Evolutionary conservation across 2,888 invertebrate species (phyloP), one percentile per base, ranked within the genome.

Genomic region (Pachliopta kotzebuea): DNA sequence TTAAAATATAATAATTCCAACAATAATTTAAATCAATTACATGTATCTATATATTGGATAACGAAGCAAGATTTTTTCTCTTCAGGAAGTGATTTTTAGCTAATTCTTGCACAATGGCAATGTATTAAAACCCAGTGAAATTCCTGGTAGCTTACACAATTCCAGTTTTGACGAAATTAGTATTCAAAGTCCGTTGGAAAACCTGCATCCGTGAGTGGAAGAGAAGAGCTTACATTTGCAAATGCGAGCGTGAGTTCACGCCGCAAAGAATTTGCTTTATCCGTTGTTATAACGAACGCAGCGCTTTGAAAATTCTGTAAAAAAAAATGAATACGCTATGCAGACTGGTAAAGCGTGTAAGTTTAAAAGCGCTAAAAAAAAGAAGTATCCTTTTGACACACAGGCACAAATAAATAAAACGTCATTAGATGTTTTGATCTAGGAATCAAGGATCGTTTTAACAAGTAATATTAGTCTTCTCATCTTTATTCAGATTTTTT

Each of bases 111-210:
- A 26, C 50, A 56, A 52, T 52, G n/a, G 52, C 56, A 37, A 62
- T 57, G 57, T 62, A 57, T 52, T 56, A 52, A 57, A 42, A 62
- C 49, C 58, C 45, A 23, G 59, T 59, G 59, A 50, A 20, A 45
- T 37, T 54, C 55, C n/a, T 58, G 54, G 45, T 45, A 63, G 63
- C 45, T 63, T 63, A 63, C 58, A 55, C 58, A 63, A 63, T 63
- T 59, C 59, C 65, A 80, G 78, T 83, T 83, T 81, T 80, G 78
- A 76, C 73, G 78, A 76, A 81, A 84, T 85, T 81, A 84, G 85
- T 86, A 85, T 86, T 85, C 84, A 82, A 80, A 84, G 83, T 76
- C 76, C 68, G 80, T 81, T 78, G 79, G 82, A 84, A 85, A 85
- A 85, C 83, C 80, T 78, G 76, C 60, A 65, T 60, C 56, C 52